Conservation (phyloP, 2,888 invertebrate species). For the Acleris laterana region DNA sequence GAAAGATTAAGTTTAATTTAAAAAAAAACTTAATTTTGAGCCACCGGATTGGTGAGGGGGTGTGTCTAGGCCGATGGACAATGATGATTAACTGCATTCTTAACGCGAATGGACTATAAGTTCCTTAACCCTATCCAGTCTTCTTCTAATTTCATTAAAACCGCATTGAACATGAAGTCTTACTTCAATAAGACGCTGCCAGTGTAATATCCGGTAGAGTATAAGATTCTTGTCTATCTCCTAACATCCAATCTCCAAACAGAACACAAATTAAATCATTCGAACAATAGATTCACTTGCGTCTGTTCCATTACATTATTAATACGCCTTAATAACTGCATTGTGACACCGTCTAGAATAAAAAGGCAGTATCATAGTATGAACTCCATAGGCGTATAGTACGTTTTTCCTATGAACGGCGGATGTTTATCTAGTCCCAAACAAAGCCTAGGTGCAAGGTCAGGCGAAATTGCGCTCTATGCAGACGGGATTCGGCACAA, state of each 20-base stretch:
- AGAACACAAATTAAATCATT: constrained; percentile 7
- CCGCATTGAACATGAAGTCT: no score
- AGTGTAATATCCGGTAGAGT: neutral
- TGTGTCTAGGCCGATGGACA: no score
- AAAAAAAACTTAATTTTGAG: no score
- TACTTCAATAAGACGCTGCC: no score
- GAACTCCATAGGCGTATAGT: neutral
- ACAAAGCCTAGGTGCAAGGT: constrained; percentile 24
- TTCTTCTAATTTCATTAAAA: no score
- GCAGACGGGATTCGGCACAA: constrained; percentile 20
- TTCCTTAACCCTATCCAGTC: no score
- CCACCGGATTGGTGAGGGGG: no score
- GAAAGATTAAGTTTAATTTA: no score
- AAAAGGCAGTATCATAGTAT: no score
- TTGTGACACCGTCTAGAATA: constrained; percentile 5
- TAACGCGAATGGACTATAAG: no score
- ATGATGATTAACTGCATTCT: no score
- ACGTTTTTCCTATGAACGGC: no score
- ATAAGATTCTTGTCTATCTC: neutral
- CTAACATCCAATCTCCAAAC: constrained; percentile 14
- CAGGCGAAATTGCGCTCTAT: constrained; percentile 25
- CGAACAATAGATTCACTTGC: constrained; percentile 18
- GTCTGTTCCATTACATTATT: constrained; percentile 19
- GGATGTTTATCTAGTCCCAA: constrained; percentile 9
- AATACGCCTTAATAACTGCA: constrained; percentile 23